Base-by-base conservation (phyloP, 2,797 vertebrate species). In the Octomys mimax region DNA sequence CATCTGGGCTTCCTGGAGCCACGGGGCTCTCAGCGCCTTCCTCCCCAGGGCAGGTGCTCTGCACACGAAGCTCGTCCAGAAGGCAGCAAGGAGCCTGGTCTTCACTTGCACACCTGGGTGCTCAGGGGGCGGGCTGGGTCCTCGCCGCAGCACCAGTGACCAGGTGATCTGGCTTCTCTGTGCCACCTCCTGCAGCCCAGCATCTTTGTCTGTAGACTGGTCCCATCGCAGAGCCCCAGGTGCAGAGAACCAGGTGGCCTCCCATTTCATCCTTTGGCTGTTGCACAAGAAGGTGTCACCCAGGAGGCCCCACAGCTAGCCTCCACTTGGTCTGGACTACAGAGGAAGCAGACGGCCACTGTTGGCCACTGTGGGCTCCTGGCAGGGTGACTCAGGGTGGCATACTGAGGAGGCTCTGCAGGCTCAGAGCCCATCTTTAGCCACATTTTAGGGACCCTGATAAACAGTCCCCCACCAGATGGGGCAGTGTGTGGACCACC, bases 121-220 rank as follows among this genome's bases (percentile, higher is more conserved):
- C 84, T 26, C 66, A 11, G 2, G 9, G 10, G 5, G 5, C 24
- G 46, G 36, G 5, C 57, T 26, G 68, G 16, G 42, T 12, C 54
- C 80, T 42, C 2, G 2, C n/a, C 49, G 49, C 28, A 1, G 33
- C 36, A 31, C 24, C 0, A 11, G 0, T 1, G 18, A 42, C 16
- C 5, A 14, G 46, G n/a, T 0, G 2, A 2, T 18, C 1, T 4
- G 36, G 16, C 49, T 36, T 54, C 39, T 18, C 62, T 46, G 1
- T 2, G 1, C 49, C 12, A 5, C 21, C 49, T 85, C 11, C 2
- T 0, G 11, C n/a, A 52, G 13, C 73, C 62, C 52, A 0, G 81
- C n/a, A 12, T 68, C 71, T 68, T 39, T 0, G 22, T 71, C 71
- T 36, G n/a, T 39, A 12, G 4, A 57, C 62, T 0, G 26, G 66